Conservation (phyloP, 2,888 invertebrate species). For the Ellobium chinense region DNA sequence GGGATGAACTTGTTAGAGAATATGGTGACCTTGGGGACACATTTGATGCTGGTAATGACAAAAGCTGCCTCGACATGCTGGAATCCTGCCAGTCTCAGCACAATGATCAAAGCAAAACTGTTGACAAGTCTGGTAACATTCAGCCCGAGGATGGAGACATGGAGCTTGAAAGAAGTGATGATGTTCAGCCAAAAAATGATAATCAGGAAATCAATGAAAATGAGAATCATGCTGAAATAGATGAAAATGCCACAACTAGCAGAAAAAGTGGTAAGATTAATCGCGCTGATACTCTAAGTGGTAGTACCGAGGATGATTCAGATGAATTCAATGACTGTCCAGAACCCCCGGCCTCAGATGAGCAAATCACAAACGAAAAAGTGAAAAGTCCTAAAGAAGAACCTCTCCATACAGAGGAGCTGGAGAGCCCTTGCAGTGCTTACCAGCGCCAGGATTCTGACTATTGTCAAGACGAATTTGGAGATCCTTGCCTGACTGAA, state of each 20-base stretch:
- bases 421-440: too few species aligned
- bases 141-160: not conserved
- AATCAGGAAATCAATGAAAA: not conserved
- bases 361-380: too few species aligned
- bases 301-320: not conserved
- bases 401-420: too few species aligned
- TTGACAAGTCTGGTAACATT: not conserved
- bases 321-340: not conserved
- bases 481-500: too few species aligned
- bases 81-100: not conserved
- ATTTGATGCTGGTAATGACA: not conserved
- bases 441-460: too few species aligned
- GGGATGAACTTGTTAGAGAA: not conserved
- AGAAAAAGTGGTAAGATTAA: not conserved
- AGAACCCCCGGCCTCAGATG: too few species aligned
- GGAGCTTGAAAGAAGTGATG: not conserved
- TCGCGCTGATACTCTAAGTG: not conserved
- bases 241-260: not conserved
- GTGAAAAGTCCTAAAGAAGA: too few species aligned
- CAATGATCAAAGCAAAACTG: not conserved
- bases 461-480: too few species aligned
- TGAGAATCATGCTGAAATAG: not conserved
- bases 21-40: not conserved
- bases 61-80: not conserved
- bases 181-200: not conserved